Evolutionary conservation across 1,140 invertebrate species (phyloP).

Genomic region (Drosophila navojoa): DNA sequence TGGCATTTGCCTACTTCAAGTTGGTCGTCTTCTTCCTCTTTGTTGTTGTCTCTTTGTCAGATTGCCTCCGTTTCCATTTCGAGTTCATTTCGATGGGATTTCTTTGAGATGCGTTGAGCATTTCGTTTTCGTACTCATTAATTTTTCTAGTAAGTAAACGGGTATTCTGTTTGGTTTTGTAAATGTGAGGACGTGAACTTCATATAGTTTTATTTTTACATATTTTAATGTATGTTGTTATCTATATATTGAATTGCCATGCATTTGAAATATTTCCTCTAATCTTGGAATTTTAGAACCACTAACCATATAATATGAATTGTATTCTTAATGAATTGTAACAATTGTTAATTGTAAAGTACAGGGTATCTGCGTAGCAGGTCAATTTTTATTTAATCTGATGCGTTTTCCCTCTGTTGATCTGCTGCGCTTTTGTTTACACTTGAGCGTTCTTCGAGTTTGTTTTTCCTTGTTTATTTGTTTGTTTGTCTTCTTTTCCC

Average conservation of each 20-base stretch:
- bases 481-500: conserved; percentile 42
- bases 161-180: not conserved
- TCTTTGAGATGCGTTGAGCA: conserved; percentile 48
- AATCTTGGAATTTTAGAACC: no score
- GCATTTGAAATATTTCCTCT: no score
- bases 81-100: conserved; percentile 61
- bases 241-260: no score
- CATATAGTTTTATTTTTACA: not conserved
- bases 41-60: conserved; percentile 26
- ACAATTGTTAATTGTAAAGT: no score
- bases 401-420: conserved; percentile 31
- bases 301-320: no score
- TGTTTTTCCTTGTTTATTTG: conserved; percentile 29
- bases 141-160: not conserved
- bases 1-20: conserved; percentile 63
- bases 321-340: no score
- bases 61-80: conserved; percentile 54
- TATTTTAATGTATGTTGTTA: no score
- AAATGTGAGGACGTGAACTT: no score
- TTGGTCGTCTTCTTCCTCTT: conserved; percentile 48
- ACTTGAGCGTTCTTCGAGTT: conserved; percentile 48
- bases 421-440: conserved; percentile 73
- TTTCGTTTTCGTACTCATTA: conserved; percentile 12
- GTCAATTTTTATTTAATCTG: not conserved
- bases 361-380: not conserved